Conservation (phyloP, 2,797 vertebrate genomes). For the Tiaroga cobitis region DNA sequence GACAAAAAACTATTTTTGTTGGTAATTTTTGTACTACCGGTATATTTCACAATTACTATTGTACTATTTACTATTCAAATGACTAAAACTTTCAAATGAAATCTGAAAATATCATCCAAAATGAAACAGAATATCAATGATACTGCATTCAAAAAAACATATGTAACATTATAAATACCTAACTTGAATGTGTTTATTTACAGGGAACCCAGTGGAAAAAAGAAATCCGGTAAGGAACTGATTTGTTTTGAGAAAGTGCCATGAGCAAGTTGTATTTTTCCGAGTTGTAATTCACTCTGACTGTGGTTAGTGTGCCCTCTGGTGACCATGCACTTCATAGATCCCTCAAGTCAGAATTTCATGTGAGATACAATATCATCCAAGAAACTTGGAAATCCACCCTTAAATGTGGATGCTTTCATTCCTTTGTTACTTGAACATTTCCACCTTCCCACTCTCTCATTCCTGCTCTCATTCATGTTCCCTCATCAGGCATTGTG, state of each 20-base stretch:
- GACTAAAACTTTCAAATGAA: not conserved
- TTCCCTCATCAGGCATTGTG: constrained; percentile 89
- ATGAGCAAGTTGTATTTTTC: not conserved
- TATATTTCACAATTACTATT: no score
- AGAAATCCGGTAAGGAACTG: constrained; percentile 89
- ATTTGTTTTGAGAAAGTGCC: not conserved
- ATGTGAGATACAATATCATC: not conserved
- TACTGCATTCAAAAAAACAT: no score
- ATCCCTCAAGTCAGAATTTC: not conserved
- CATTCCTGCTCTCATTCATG: constrained; percentile 64
- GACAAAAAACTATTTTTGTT: no score
- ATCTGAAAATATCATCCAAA: not conserved
- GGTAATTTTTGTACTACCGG: no score
- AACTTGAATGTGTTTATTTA: constrained; percentile 32
- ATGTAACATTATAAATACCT: not conserved
- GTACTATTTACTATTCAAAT: no score
- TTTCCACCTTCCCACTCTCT: not conserved
- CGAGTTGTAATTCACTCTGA: not conserved
- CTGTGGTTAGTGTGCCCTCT: constrained; percentile 38
- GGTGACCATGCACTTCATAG: not conserved
- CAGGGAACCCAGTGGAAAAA: constrained; percentile 93
- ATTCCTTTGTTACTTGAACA: constrained; percentile 59
- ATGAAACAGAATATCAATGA: not conserved
- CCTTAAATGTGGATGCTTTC: constrained; percentile 44
- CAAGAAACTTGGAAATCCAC: not conserved